phyloP scores from a whole-genome alignment of 30 jellyfish, hydroid and myxozoan genomes.

The Rhopilema esculentum region DNA sequence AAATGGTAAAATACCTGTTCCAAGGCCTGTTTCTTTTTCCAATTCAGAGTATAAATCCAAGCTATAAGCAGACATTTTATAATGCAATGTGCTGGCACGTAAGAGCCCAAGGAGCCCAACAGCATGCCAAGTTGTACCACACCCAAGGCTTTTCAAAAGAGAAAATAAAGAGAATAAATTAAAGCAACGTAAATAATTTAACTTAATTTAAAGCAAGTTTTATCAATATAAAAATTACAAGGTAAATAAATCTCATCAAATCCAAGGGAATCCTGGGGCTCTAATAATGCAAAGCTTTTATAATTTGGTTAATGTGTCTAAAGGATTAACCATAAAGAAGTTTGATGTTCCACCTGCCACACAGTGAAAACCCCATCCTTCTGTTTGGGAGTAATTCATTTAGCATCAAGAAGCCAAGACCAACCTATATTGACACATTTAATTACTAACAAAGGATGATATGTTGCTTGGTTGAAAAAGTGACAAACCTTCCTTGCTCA shows the following conservation, averaged over 20 bases:
- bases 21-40: conserved; percentile 79
- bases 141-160: conserved; percentile 73
- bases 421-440: too few species aligned
- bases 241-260: neutral
- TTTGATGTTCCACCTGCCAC: too few species aligned
- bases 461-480: neutral
- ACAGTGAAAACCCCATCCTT: too few species aligned
- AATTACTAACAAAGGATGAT: too few species aligned
- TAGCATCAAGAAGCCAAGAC: too few species aligned
- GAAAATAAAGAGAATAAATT: neutral
- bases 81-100: conserved; percentile 9
- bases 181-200: neutral
- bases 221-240: neutral
- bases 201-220: neutral
- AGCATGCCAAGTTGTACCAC: conserved; percentile 98
- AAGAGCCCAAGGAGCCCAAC: conserved; percentile 85
- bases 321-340: too few species aligned
- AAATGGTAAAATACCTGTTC: conserved; percentile 46
- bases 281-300: too few species aligned
- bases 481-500: conserved; percentile 93
- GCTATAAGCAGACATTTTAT: conserved; percentile 60
- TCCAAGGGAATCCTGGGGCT: too few species aligned
- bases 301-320: too few species aligned
- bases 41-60: conserved; percentile 59
- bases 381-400: too few species aligned